Base-by-base conservation (phyloP, 2,888 invertebrate species). In the Bombylius major region DNA sequence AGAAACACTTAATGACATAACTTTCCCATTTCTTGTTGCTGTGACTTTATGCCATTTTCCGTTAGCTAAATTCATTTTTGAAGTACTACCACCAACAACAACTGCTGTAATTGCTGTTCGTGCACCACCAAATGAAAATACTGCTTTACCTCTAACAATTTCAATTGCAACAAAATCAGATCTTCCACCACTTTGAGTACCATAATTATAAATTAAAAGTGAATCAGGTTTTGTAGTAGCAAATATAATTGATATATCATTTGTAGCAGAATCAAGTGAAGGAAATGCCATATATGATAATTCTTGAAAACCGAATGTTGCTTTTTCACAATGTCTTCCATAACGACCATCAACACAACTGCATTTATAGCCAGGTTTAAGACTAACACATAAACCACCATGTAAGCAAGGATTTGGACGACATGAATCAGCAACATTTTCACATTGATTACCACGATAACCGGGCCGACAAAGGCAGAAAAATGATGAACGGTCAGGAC, bases 111-210 rank as follows among this genome's bases (percentile, higher is more conserved):
- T 89, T 4, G 92, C 91, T 34, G 92, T 92, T 65, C 93, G 79
- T 0, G 90, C 84, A 4, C 91, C 90, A 13, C 93, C 92, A 69
- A 90, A 94, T 0, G 94, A 92, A 71, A 97, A 94, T 23, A 86
- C 80, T 0, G 92, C 87, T 64, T 82, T 84, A 2, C 95, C 93
- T 56, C 83, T 81, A 1, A 93, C 79, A 53, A 97, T 72, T 74
- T 97, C 95, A 59, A 97, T 80, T 1, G 95, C 92, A 45, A 97
- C 83, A 68, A 96, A 97, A 73, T 94, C 93, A 0, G 91, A 92
- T 62, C 93, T 79, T 11, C 93, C 93, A 5, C 89, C 90, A 36
- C 84, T 87, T 69, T 91, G 91, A 3, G 85, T 78, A 0, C 94
- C 94, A 68, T 87, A 95, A 68, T 94, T 95, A 71, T 95, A 97